Conservation (phyloP, 1,140 invertebrate genomes). For the Drosophila parvula region DNA sequence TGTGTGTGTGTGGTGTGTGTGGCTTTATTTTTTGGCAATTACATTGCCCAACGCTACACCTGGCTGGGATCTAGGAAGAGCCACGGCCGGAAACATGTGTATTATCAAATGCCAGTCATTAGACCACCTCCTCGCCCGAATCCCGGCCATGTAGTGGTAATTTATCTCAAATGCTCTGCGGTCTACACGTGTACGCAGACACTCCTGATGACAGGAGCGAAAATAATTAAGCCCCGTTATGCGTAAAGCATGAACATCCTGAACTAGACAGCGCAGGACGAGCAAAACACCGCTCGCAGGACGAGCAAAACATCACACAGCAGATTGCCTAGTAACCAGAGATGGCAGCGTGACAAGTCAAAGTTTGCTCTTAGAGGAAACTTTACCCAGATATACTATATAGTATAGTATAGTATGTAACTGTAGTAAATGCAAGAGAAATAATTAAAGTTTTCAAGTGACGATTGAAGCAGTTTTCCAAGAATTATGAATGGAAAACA, state of each 20-base stretch:
- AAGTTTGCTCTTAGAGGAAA: constrained; percentile 22
- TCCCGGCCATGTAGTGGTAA: constrained; percentile 52
- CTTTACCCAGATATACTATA: background rate
- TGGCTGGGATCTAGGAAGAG: constrained; percentile 36
- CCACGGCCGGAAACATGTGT: constrained; percentile 64
- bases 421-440: constrained; percentile 7
- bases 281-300: background rate
- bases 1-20: constrained; percentile 26
- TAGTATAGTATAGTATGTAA: background rate
- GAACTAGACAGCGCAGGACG: constrained; percentile 23
- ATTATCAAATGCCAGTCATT: constrained; percentile 80
- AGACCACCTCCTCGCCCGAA: constrained; percentile 31
- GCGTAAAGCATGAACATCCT: constrained; percentile 66
- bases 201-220: constrained; percentile 52
- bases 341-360: constrained; percentile 52
- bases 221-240: constrained; percentile 74
- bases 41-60: constrained; percentile 60
- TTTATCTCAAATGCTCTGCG: constrained; percentile 69
- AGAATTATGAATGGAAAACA: background rate
- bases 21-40: constrained; percentile 67
- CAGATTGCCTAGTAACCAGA: constrained; percentile 41
- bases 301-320: background rate
- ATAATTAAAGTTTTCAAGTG: constrained; percentile 11
- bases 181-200: constrained; percentile 67
- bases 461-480: background rate